Percentiles rank a stretch among this genome's conserved stretches.
phyloP scores from a whole-genome alignment of 1,140 invertebrate species.

The Drosophila parvula region DNA sequence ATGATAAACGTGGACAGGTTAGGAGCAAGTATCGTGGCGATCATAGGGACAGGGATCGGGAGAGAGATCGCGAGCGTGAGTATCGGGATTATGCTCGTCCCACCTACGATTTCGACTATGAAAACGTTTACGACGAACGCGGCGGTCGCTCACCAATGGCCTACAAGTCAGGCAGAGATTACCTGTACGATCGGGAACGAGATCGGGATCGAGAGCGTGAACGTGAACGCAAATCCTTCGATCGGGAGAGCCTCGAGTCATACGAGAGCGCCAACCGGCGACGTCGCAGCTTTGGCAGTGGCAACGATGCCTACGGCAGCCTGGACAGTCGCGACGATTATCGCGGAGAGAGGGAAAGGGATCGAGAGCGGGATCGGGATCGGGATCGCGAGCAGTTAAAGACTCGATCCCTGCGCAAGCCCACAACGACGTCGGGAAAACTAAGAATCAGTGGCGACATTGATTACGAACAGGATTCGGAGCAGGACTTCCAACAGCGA shows the following conservation, averaged over 20 bases:
- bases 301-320: constrained; percentile 81
- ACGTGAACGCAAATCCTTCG: constrained; percentile 78
- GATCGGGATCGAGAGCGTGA: constrained; percentile 57
- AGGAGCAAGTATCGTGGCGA: constrained; percentile 62
- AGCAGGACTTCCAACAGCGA: constrained; percentile 72
- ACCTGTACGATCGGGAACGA: constrained; percentile 69
- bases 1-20: constrained; percentile 76
- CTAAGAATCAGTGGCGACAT: constrained; percentile 73
- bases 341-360: constrained; percentile 49
- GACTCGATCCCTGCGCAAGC: constrained; percentile 74
- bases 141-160: constrained; percentile 69
- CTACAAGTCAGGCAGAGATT: constrained; percentile 64
- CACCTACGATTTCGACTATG: constrained; percentile 81
- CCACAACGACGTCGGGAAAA: constrained; percentile 63
- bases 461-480: constrained; percentile 83
- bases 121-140: constrained; percentile 78
- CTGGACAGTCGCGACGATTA: constrained; percentile 81
- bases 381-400: constrained; percentile 73
- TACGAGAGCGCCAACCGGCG: constrained; percentile 76
- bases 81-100: constrained; percentile 76
- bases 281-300: constrained; percentile 80
- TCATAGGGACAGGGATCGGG: constrained; percentile 51
- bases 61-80: constrained; percentile 61
- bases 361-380: constrained; percentile 19
- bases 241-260: constrained; percentile 83